Evolutionary conservation across 2,797 vertebrate genomes (phyloP), one percentile per base, ranked within the genome.

Genomic region (Falco cherrug): DNA sequence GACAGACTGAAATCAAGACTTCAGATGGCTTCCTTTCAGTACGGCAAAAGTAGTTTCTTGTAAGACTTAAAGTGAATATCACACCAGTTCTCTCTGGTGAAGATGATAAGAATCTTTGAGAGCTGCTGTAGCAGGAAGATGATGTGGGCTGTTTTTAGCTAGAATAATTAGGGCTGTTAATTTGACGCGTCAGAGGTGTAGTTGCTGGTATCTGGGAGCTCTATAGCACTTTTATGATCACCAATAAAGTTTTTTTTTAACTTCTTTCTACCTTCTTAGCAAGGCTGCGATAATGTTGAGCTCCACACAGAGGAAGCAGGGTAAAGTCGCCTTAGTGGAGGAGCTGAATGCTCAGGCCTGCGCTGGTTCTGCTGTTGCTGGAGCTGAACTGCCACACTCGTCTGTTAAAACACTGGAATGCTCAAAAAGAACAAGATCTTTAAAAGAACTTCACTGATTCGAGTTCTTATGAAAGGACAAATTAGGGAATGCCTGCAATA

Each of bases 1-100:
- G 98, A 99, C 90, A 98, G 98, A 78, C 97, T 99, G 84, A 98
- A 98, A 78, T 97, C 97, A 5, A 98, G 98, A 26, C 97, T 99
- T 87, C 98, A 98, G 48, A 95, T 99, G 98, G 99, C 99, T 33
- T 99, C 99, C 48, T 99, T 99, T 97, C 99, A 99, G 94, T 98
- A 99, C 81, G 98, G 98, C 97, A 98, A 98, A 51, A 98, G 98
- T 93, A 97, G 95, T 90, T 96, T 96, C 83, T 96, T 97, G 16
- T 98, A 92, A 98, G 47, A 26, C 33, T 41, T 50, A 21, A 0
- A 2, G 48, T 35, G 59, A 74, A 37, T 31, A 43, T 16, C 37
- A 14, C 21, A 75, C 59, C 48, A 88, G 18, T 20, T 28, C 26
- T 51, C n/a, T 35, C 47, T 65, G 60, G 45, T 13, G 22, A 20